phyloP scores from a whole-genome alignment of 2,888 invertebrate genomes.

The Ommatoiulus sabulosus region DNA sequence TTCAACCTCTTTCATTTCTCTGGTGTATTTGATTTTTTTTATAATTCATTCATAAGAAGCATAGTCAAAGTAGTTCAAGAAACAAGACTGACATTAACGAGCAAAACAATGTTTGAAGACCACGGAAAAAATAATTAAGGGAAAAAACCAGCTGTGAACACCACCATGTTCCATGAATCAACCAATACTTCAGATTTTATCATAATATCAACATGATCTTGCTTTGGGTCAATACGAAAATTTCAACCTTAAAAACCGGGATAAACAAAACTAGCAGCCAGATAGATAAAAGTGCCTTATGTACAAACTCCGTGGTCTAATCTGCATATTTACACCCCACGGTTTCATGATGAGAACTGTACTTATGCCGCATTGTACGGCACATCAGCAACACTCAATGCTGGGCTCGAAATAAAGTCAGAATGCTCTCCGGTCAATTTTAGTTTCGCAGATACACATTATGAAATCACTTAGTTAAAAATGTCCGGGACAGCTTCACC shows the following conservation, averaged over 20 bases:
- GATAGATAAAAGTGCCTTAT: constrained; percentile 29
- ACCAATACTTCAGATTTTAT: background rate
- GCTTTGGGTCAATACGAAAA: background rate
- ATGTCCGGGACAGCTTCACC: background rate
- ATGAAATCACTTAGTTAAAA: background rate
- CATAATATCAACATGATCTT: background rate
- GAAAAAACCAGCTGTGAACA: background rate
- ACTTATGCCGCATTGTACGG: background rate
- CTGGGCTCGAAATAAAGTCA: background rate
- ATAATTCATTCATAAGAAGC: too few species aligned
- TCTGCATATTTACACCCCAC: background rate
- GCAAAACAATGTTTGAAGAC: too few species aligned
- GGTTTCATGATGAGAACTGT: background rate
- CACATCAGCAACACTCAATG: background rate
- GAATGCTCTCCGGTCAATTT: background rate
- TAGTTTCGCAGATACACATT: background rate
- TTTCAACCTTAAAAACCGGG: background rate
- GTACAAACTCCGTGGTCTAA: background rate
- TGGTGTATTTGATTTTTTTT: too few species aligned
- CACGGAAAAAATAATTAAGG: background rate
- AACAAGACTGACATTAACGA: too few species aligned
- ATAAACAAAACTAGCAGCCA: background rate
- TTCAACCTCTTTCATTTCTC: too few species aligned
- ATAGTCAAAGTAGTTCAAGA: too few species aligned
- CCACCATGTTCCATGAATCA: background rate